Percentiles rank a stretch among this genome's conserved stretches.
phyloP scores from a whole-genome alignment of 2,797 vertebrate species.

The Pangasius krempfi region DNA sequence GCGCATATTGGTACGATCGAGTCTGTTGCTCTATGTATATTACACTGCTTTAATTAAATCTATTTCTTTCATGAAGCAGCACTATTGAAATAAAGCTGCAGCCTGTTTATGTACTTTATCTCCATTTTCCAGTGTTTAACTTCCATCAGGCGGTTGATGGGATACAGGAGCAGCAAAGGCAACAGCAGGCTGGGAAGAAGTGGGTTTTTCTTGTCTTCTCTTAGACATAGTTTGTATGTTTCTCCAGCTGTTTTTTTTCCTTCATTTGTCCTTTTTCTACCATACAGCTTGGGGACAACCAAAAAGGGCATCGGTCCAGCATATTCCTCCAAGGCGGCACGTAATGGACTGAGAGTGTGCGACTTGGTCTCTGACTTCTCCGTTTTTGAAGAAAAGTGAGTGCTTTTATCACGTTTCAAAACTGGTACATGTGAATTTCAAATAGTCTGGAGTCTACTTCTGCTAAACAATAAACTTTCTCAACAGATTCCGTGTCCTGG shows the following conservation, averaged over 20 bases:
- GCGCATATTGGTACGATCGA: slow-evolving; percentile 78
- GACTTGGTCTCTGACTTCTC: slow-evolving; percentile 81
- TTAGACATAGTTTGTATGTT: background rate
- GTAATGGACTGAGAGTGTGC: slow-evolving; percentile 80
- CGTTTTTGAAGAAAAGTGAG: slow-evolving; percentile 82
- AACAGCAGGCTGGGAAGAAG: slow-evolving; percentile 83
- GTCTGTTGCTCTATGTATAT: background rate
- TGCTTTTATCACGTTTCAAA: background rate
- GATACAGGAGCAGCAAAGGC: slow-evolving; percentile 81
- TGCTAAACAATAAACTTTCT: background rate
- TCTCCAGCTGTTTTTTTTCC: background rate
- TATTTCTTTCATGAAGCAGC: background rate
- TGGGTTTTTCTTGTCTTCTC: slow-evolving; percentile 55
- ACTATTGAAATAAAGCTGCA: background rate
- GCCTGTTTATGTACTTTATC: background rate
- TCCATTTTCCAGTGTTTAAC: slow-evolving; percentile 75
- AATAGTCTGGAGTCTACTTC: background rate
- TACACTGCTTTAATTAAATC: background rate
- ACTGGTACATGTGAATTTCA: background rate
- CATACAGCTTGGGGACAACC: slow-evolving; percentile 80
- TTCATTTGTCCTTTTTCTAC: background rate
- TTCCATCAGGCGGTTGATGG: slow-evolving; percentile 84
- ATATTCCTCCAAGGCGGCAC: slow-evolving; percentile 84
- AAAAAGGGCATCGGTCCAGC: slow-evolving; percentile 85
- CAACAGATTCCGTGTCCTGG: slow-evolving; percentile 77